Conservation (phyloP, 2,888 invertebrate genomes). For the Chrysolina oricalcia region DNA sequence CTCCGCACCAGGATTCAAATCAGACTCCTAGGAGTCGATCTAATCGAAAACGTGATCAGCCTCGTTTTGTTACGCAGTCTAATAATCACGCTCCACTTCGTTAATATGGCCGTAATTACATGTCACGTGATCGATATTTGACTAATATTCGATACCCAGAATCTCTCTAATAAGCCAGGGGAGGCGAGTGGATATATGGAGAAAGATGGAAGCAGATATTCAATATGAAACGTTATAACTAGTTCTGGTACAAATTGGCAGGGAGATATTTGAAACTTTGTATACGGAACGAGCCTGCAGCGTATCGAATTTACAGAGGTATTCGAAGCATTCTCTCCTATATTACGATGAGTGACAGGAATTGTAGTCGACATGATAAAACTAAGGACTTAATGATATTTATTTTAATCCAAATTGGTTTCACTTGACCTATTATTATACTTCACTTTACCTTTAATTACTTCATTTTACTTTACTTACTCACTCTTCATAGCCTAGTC, state of each 20-base stretch:
- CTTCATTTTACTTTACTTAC: no score
- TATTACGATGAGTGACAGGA: neutral
- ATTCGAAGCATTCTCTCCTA: neutral
- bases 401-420: no score
- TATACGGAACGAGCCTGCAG: neutral
- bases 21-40: constrained; percentile 4
- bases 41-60: constrained; percentile 23
- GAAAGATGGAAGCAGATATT: constrained; percentile 19
- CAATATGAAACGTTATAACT: constrained; percentile 18
- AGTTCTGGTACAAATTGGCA: constrained; percentile 6
- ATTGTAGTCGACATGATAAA: no score
- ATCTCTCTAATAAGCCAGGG: constrained; percentile 6
- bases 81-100: constrained; percentile 19
- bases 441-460: no score
- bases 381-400: no score
- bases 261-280: neutral
- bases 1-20: neutral
- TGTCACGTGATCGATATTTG: constrained; percentile 27
- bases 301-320: neutral
- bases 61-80: constrained; percentile 16
- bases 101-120: constrained; percentile 21
- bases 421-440: no score
- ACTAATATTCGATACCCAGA: constrained; percentile 12
- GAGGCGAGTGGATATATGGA: neutral
- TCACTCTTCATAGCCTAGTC: no score